phyloP scores from a whole-genome alignment of 1,140 invertebrate species.

The Trichonephila clavipes region DNA sequence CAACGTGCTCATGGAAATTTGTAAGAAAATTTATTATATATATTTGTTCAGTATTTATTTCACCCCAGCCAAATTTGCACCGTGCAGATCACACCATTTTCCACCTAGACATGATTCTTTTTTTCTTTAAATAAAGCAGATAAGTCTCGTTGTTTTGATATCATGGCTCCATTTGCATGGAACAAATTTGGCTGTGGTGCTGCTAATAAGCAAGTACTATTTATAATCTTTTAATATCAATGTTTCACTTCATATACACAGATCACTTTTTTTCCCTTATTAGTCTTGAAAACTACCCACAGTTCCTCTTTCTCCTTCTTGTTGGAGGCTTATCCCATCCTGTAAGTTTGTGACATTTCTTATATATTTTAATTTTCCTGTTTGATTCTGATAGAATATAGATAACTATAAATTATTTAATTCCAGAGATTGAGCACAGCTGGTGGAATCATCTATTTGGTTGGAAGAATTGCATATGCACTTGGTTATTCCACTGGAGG shows the following conservation, averaged over 20 bases:
- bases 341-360: constrained; percentile 78
- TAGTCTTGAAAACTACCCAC: constrained; percentile 82
- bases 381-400: background rate
- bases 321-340: constrained; percentile 82
- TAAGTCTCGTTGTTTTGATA: too few relatives aligned
- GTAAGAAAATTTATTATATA: constrained; percentile 79
- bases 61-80: too few relatives aligned
- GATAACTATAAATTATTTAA: background rate
- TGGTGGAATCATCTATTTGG: constrained; percentile 81
- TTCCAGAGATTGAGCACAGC: constrained; percentile 80
- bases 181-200: too few relatives aligned
- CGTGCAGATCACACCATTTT: too few relatives aligned
- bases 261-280: constrained; percentile 70
- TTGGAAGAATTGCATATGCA: constrained; percentile 82
- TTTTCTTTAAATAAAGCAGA: too few relatives aligned
- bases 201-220: background rate
- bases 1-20: constrained; percentile 83
- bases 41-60: too few relatives aligned
- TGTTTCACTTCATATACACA: background rate
- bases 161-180: too few relatives aligned
- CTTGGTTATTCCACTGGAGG: constrained; percentile 83
- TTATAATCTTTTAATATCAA: constrained; percentile 13
- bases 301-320: constrained; percentile 81
- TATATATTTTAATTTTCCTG: background rate
- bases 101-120: too few relatives aligned